These are phyloP conservation scores for Crocidura indochinensis DNA, from an alignment of 2,797 vertebrate genomes.

Conservation along the genomic window DNA sequence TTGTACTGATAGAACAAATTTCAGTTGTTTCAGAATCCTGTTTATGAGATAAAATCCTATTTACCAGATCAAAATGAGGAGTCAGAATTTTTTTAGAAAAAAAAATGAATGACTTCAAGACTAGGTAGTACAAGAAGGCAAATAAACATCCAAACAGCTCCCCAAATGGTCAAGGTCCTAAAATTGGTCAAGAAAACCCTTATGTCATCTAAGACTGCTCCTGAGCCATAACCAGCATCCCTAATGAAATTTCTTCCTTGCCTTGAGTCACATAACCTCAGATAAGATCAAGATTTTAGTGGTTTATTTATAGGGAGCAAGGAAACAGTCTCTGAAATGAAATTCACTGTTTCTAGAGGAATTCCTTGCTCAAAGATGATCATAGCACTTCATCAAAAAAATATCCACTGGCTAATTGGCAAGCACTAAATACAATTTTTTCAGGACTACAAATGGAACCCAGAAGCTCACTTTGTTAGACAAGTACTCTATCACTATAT, in stretches of 20 bases:
- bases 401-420: neutral
- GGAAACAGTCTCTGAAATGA: neutral
- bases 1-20: neutral
- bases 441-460: too few species aligned
- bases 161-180: neutral
- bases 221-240: neutral
- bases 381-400: neutral
- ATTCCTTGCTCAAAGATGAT: neutral
- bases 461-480: too few species aligned
- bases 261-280: neutral
- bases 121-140: neutral
- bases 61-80: conserved; percentile 27
- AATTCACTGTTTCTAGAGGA: neutral
- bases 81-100: neutral
- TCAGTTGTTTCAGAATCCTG: neutral
- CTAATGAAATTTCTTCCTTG: accelerated
- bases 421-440: neutral
- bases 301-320: neutral
- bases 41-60: neutral
- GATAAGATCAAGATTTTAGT: neutral
- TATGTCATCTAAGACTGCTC: accelerated
- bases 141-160: neutral
- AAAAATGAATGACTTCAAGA: neutral
- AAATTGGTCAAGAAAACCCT: neutral
- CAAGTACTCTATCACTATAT: too few species aligned